Evolutionary conservation across 2,888 invertebrate species (phyloP), one percentile per base, ranked within the genome.

Genomic region (Patella pellucida): DNA sequence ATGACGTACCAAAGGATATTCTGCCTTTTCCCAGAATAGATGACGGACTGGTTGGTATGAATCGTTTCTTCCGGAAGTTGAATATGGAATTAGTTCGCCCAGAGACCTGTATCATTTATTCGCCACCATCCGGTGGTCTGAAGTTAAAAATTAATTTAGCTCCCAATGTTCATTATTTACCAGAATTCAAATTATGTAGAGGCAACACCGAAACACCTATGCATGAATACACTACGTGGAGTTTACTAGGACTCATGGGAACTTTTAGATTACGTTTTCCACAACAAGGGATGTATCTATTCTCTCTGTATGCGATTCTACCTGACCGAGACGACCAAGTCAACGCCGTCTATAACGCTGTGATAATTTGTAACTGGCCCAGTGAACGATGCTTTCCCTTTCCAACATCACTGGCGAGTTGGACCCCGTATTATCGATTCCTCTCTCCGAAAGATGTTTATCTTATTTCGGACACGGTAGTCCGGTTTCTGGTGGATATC

Each of bases 1-100:
- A 62, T 52, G 68, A 41, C 62, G 62, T 51, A 52, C 69, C 51
- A 69, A 72, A 19, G 31, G 62, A 31, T 23, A 62, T 11, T 56
- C 62, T 23, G 11, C 62, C 73, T 51, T 76, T 69, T 27, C 76
- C 76, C 11, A 73, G 73, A 73, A 73, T 73, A 23, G 69, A 73
- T 11, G 50, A 73, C 27, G 76, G 76, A 16, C 23, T 69, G 51
- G 56, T 76, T 14, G 76, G 76, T 19, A 51, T 70, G 1, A 73
- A 68, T 15, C 54, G 67, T 19, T 62, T 54, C 23, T 73, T 73
- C 69, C 62, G 67, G n/a, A 73, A 73, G 27, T 70, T 76, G 15
- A 67, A 70, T 16, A 62, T 76, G 52, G 68, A 56, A 54, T 27
- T 73, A 7, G 56, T 76, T 4, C 69, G 73, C n/a, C 70, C 70